A percentile compares a stretch with the other conserved stretches of the same genome.
These are phyloP conservation scores for Drosophila bocqueti DNA, from an alignment of 1,140 invertebrate species.

Conservation along the genomic window DNA sequence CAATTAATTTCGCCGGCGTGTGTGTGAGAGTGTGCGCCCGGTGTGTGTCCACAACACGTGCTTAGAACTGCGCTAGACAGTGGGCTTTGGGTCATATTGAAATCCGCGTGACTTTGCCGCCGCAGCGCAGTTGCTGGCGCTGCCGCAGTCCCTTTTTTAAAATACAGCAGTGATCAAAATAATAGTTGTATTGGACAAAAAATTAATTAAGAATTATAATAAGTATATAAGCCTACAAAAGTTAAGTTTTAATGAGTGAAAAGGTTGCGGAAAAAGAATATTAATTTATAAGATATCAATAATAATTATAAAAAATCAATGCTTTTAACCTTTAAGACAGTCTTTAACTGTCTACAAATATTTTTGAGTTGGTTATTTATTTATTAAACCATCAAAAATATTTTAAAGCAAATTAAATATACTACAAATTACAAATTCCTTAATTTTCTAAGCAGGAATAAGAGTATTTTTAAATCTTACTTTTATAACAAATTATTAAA, in stretches of 20 bases:
- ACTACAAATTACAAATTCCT: neutral
- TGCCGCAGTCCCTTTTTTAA: slow-evolving; percentile 20
- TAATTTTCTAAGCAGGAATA: neutral
- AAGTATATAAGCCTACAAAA: neutral
- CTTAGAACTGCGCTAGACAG: slow-evolving; percentile 84
- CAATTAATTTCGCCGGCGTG: slow-evolving; percentile 31
- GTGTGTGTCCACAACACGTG: slow-evolving; percentile 83
- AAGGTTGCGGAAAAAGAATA: neutral
- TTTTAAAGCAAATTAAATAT: neutral
- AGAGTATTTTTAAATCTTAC: neutral
- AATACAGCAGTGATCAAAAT: neutral
- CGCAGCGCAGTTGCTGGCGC: slow-evolving; percentile 28
- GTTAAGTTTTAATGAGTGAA: neutral
- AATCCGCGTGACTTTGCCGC: slow-evolving; percentile 84
- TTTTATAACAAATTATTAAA: neutral
- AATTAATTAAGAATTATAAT: neutral
- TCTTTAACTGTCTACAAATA: neutral
- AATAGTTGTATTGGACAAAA: neutral
- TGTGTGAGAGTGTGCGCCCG: slow-evolving; percentile 50
- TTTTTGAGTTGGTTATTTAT: neutral
- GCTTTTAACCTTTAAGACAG: neutral
- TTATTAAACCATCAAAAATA: neutral
- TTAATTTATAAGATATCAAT: neutral
- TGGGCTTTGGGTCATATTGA: slow-evolving; percentile 84
- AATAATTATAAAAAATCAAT: neutral